These are phyloP conservation scores for Encarsia formosa DNA, from an alignment of 2,888 invertebrate species.

Conservation along the genomic window DNA sequence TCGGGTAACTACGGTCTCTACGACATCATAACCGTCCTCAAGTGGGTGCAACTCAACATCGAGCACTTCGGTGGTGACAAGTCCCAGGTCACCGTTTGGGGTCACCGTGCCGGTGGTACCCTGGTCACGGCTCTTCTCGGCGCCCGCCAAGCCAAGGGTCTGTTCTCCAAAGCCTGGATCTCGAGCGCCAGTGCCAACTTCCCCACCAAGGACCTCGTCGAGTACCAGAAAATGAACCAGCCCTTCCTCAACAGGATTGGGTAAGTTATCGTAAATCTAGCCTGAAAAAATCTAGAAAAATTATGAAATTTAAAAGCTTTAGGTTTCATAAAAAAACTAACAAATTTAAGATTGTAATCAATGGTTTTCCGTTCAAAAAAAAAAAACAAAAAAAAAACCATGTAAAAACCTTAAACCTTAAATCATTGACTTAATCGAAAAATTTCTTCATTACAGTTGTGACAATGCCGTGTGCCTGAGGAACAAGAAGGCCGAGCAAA, in stretches of 20 bases:
- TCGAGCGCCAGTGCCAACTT: conserved; percentile 73
- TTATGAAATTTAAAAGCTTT: background rate
- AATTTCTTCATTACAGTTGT: conserved; percentile 50
- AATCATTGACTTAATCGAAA: background rate
- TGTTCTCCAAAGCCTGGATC: conserved; percentile 76
- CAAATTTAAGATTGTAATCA: too few species aligned
- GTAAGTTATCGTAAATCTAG: conserved; percentile 23
- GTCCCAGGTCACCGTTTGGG: conserved; percentile 73
- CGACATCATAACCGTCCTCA: conserved; percentile 71
- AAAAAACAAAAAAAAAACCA: too few species aligned
- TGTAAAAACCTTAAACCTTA: background rate
- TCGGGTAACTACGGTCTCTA: conserved; percentile 85
- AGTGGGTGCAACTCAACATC: conserved; percentile 79
- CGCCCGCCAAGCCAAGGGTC: conserved; percentile 57
- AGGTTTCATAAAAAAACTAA: background rate
- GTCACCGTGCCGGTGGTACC: conserved; percentile 82
- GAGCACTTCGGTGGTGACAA: conserved; percentile 80
- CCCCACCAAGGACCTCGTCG: conserved; percentile 61
- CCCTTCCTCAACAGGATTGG: conserved; percentile 57
- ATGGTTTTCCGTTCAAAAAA: background rate
- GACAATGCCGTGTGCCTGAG: conserved; percentile 55
- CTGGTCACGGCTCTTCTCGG: conserved; percentile 72
- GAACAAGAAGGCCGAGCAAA: conserved; percentile 50
- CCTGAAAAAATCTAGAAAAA: too few species aligned
- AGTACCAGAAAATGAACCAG: conserved; percentile 61